Conservation (phyloP, 2,113 vertebrate species). For the Lota lota region DNA sequence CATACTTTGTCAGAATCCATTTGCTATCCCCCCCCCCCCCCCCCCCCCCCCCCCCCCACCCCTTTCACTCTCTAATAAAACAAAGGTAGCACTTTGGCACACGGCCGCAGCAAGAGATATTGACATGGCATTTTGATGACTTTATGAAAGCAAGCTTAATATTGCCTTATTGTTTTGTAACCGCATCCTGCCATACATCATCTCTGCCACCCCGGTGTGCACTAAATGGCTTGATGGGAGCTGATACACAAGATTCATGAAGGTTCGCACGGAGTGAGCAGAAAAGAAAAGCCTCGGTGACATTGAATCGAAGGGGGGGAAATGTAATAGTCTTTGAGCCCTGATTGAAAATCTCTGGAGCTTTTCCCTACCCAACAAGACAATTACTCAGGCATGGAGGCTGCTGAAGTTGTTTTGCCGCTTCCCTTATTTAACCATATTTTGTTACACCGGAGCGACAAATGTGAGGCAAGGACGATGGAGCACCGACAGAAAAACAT, state of each 20-base stretch:
- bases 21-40: slow-evolving; percentile 39
- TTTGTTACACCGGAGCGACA: too few relatives aligned
- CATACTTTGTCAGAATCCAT: slow-evolving; percentile 56
- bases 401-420: too few relatives aligned
- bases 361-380: too few relatives aligned
- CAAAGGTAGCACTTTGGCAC: slow-evolving; percentile 66
- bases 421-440: too few relatives aligned
- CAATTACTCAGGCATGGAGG: too few relatives aligned
- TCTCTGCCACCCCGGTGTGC: slow-evolving; percentile 33
- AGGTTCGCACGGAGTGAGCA: slow-evolving; percentile 38
- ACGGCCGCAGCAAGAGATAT: slow-evolving; percentile 54
- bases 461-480: too few relatives aligned
- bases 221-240: slow-evolving; percentile 48
- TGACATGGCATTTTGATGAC: slow-evolving; percentile 77
- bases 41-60: background rate
- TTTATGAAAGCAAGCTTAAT: slow-evolving; percentile 73
- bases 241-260: slow-evolving; percentile 48
- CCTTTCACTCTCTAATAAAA: slow-evolving; percentile 61
- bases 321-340: background rate
- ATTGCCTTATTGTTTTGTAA: slow-evolving; percentile 67
- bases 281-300: slow-evolving; percentile 17
- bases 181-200: slow-evolving; percentile 64
- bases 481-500: too few relatives aligned
- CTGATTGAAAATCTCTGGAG: slow-evolving; percentile 19
- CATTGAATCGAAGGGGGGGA: background rate